Percentiles rank a stretch among this genome's conserved stretches.
phyloP scores from a whole-genome alignment of 2,113 vertebrate genomes.

The Eulemur macaco region DNA sequence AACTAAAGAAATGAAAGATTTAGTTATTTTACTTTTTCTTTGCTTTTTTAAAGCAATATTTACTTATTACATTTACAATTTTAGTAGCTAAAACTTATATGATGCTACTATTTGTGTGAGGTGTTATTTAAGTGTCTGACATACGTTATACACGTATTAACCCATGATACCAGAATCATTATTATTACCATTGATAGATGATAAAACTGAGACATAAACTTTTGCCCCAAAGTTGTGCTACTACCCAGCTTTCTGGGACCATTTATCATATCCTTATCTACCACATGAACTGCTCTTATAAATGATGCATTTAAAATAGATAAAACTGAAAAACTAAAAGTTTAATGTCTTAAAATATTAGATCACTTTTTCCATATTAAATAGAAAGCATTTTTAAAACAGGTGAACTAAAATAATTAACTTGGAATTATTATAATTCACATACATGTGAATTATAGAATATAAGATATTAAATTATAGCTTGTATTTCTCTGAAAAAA shows the following conservation, averaged over 20 bases:
- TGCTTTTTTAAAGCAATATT: neutral
- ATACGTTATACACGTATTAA: neutral
- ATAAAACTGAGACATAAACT: neutral
- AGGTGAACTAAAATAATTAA: neutral
- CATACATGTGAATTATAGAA: neutral
- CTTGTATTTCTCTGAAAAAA: neutral
- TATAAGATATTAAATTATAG: neutral
- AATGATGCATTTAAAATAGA: neutral
- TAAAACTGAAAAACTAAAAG: neutral
- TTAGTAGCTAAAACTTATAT: neutral
- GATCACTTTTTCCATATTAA: neutral
- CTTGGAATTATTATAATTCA: neutral
- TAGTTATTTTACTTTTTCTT: neutral
- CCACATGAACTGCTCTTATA: neutral
- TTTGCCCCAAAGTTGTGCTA: neutral
- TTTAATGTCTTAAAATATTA: neutral
- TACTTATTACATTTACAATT: neutral
- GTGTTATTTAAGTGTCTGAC: neutral
- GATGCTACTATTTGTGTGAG: neutral
- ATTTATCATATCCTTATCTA: neutral
- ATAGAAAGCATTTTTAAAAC: neutral
- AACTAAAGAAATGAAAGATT: neutral
- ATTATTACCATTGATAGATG: neutral
- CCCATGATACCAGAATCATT: neutral
- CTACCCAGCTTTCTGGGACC: neutral